Evolutionary conservation across 2,113 vertebrate genomes (phyloP), one percentile per base, ranked within the genome.

Genomic region (Melanotaenia duboulayi): DNA sequence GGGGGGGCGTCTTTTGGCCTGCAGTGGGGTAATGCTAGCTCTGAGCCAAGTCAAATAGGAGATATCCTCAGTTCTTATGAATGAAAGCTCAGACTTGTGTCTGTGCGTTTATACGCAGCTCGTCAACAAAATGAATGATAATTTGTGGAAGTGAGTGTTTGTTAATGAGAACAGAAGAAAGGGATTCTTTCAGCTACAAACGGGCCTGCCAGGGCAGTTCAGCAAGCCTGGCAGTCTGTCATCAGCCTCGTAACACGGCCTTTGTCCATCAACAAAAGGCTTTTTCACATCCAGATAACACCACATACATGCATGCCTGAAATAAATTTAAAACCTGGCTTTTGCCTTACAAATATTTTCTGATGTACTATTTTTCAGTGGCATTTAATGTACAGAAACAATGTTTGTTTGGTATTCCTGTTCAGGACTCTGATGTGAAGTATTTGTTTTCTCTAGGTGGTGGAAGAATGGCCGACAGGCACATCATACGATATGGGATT

Each of bases 391-490:
- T 35, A 35, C 32, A 7, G 32, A 7, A 35, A 35, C 32, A 35
- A 7, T 37, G n/a, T 25, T 22, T 17, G 0, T 65, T 51, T 19
- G 10, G 14, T 7, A 49, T 14, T 22, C 63, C 10, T 74, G 28
- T 14, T 63, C 22, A 42, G 11, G 39, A 13, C 39, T 13, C 39
- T 13, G 11, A 11, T 42, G 39, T 42, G 39, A 42, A 13, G 39
- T 42, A 7, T 39, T 1, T 23, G 23, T 67, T 61, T 68, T 11
- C 42, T 22, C 1, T 23, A 98, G 96, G 90, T 91, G 88, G 90
- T 93, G 91, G 94, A 92, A 80, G 90, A 94, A 83, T 78, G 72
- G 89, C 49, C 87, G 19, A 51, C 79, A 71, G 91, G 85, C 56
- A 81, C 85, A 25, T 87, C 84, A 0, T 92, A 94, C 67, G 90